Percentiles rank a stretch among this genome's conserved stretches.
Conservation (phyloP, 2,888 invertebrate genomes). For the Nomada fucata region DNA sequence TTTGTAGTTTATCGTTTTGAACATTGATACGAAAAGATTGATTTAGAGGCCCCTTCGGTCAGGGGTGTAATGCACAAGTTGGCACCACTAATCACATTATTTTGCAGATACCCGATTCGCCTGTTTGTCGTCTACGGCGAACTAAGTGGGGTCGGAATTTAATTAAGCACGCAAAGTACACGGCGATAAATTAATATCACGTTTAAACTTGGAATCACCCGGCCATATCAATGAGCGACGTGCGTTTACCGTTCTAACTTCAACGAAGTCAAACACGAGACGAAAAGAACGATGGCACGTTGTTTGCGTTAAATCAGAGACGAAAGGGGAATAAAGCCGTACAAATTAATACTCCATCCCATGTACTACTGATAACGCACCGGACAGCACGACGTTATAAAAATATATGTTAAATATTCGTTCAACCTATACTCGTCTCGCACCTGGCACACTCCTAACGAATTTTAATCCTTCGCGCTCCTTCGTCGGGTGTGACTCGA, state of each 20-base stretch:
- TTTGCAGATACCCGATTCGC: background rate
- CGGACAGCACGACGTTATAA: no score
- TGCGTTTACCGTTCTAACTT: background rate
- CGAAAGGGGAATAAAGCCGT: no score
- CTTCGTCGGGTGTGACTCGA: no score
- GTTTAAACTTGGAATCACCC: background rate
- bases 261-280: no score
- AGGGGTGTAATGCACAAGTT: background rate
- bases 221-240: background rate
- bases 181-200: background rate
- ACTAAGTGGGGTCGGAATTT: conserved; percentile 4
- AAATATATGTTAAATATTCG: no score
- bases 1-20: background rate
- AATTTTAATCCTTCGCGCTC: no score
- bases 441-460: no score
- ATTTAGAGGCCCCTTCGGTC: background rate
- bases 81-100: conserved; percentile 27
- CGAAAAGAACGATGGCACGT: no score
- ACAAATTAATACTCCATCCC: no score
- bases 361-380: no score
- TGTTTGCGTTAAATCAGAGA: no score
- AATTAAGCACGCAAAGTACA: conserved; percentile 3
- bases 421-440: no score
- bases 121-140: conserved; percentile 5
- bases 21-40: background rate